Evolutionary conservation across 2,113 vertebrate genomes (phyloP).

Genomic region (Microtus montanus): DNA sequence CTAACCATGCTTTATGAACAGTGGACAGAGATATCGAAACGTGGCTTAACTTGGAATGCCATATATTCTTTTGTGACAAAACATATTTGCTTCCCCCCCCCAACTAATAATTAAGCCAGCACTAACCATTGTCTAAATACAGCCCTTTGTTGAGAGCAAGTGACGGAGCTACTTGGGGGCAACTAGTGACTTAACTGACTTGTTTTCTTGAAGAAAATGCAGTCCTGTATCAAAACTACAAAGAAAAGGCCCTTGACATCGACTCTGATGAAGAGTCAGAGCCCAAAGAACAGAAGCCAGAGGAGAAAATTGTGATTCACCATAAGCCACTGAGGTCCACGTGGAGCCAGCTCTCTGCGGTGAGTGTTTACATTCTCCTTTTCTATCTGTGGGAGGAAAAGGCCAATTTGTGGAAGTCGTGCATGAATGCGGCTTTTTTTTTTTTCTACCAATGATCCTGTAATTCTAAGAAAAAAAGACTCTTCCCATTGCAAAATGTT

Average conservation of each 20-base stretch:
- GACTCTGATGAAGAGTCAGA: slow-evolving; percentile 96
- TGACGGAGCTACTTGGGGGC: slow-evolving; percentile 3
- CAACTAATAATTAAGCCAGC: not conserved
- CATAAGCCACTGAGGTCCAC: slow-evolving; percentile 92
- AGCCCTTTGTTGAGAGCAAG: slow-evolving; percentile 35
- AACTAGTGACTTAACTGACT: slow-evolving; percentile 9
- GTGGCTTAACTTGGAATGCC: not conserved
- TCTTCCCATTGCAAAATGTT: not conserved
- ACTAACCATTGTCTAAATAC: not conserved
- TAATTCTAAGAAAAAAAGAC: not conserved
- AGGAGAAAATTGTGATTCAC: slow-evolving; percentile 90
- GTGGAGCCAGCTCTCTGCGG: slow-evolving; percentile 95
- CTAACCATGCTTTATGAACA: not conserved
- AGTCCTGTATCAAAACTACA: slow-evolving; percentile 97
- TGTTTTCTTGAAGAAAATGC: slow-evolving; percentile 90
- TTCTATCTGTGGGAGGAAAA: not conserved
- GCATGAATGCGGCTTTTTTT: not conserved
- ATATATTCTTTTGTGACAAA: not conserved
- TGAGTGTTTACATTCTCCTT: slow-evolving; percentile 82
- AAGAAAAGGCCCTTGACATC: slow-evolving; percentile 96
- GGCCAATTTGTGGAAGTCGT: not conserved
- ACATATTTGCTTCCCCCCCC: not conserved
- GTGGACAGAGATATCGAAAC: not conserved
- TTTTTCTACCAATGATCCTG: not conserved
- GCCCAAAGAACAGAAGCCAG: slow-evolving; percentile 85